These are phyloP conservation scores for Geophilus truncorum DNA, from an alignment of 2,888 invertebrate species.

Conservation along the genomic window DNA sequence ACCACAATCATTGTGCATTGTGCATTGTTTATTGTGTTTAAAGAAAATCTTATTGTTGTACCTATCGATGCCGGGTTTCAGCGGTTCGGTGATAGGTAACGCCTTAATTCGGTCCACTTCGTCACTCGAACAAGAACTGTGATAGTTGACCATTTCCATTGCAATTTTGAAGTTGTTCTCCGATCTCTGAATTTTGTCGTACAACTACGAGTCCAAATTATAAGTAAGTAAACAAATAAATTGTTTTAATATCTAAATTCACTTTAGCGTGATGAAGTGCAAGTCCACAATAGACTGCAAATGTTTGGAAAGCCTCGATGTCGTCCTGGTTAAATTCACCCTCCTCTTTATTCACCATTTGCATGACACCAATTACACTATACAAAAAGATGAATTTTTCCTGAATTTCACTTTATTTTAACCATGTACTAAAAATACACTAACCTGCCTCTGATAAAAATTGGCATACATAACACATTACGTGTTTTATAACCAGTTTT, in stretches of 20 bases:
- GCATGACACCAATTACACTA: conserved; percentile 74
- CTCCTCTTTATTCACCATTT: conserved; percentile 68
- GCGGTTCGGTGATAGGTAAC: conserved; percentile 32
- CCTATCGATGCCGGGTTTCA: conserved; percentile 42
- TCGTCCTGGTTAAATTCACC: conserved; percentile 60
- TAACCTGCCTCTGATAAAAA: conserved; percentile 66
- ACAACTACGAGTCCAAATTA: conserved; percentile 57
- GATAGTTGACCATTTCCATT: conserved; percentile 75
- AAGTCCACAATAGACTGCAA: conserved; percentile 77
- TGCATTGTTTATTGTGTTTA: no score
- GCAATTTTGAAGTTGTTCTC: conserved; percentile 76
- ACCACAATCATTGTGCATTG: no score
- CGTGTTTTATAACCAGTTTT: conserved; percentile 59
- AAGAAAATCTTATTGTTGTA: conserved; percentile 34
- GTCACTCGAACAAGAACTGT: conserved; percentile 67
- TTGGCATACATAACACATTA: conserved; percentile 80
- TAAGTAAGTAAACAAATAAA: no score
- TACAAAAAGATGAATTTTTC: conserved; percentile 33
- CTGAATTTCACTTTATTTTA: not conserved
- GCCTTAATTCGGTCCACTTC: conserved; percentile 54
- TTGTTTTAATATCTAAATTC: no score
- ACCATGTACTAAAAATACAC: conserved; percentile 31
- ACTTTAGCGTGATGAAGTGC: conserved; percentile 76
- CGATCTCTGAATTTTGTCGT: conserved; percentile 72
- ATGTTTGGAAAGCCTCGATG: conserved; percentile 74